These are phyloP conservation scores for Microcaecilia unicolor DNA, from an alignment of 2,797 vertebrate species.

Conservation along the genomic window DNA sequence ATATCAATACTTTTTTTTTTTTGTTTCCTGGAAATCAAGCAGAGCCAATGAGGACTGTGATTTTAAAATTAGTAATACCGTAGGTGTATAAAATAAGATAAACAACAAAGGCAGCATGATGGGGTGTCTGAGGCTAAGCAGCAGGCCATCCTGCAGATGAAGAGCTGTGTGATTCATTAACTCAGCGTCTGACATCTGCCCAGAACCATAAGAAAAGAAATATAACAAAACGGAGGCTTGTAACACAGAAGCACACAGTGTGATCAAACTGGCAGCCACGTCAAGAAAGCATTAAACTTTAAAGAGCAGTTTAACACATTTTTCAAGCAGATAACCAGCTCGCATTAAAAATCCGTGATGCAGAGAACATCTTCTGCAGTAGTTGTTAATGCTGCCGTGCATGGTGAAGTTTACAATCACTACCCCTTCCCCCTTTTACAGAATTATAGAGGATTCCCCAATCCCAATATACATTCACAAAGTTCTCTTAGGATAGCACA, in stretches of 20 bases:
- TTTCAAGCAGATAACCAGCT: neutral
- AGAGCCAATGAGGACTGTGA: too few relatives aligned
- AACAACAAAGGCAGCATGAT: too few relatives aligned
- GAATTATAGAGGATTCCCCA: too few relatives aligned
- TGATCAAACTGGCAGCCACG: neutral
- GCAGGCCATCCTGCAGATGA: neutral
- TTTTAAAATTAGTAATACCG: too few relatives aligned
- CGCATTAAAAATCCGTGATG: neutral
- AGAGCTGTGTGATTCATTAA: neutral
- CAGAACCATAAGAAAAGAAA: neutral
- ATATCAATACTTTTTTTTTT: too few relatives aligned
- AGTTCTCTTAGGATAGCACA: too few relatives aligned
- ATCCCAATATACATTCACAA: too few relatives aligned
- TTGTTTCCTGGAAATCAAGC: too few relatives aligned
- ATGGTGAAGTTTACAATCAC: neutral
- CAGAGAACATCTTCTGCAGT: neutral
- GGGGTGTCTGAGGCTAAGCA: too few relatives aligned
- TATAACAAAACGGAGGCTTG: neutral
- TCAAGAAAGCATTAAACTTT: conserved; percentile 3
- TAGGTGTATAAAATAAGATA: too few relatives aligned
- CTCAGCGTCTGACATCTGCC: too few relatives aligned
- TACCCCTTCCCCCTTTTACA: too few relatives aligned
- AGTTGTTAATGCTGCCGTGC: neutral
- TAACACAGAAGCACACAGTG: neutral
- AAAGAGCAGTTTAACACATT: conserved; percentile 6